These are phyloP conservation scores for Notarius lentiginosus DNA, from an alignment of 2,113 vertebrate species.

Conservation along the genomic window DNA sequence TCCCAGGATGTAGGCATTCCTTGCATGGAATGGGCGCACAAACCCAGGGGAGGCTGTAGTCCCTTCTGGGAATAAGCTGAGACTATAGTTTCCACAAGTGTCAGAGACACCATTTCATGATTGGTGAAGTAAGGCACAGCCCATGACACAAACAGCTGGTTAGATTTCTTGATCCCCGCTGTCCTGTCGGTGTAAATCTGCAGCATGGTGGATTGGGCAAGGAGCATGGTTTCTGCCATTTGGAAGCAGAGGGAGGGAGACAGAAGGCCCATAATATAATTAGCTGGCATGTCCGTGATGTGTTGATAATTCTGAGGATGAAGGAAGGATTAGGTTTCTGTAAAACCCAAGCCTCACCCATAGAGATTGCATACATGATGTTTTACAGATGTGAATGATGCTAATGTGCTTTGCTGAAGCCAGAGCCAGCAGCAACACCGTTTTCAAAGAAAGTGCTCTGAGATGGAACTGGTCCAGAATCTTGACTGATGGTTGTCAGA, in stretches of 20 bases:
- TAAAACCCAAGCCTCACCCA: background rate
- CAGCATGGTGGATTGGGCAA: background rate
- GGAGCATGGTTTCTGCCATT: background rate
- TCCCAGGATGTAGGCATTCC: background rate
- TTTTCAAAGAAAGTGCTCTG: background rate
- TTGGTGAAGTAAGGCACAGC: background rate
- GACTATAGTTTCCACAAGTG: background rate
- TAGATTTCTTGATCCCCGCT: background rate
- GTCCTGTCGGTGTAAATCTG: background rate
- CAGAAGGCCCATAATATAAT: background rate
- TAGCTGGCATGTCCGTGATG: background rate
- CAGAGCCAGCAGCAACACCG: background rate
- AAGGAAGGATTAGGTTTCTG: background rate
- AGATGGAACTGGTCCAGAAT: background rate
- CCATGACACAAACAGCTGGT: background rate
- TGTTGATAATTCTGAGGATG: background rate
- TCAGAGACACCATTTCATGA: background rate
- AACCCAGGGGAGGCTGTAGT: background rate
- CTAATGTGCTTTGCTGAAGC: background rate
- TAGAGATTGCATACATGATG: background rate
- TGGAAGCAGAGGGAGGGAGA: background rate
- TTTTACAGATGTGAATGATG: background rate
- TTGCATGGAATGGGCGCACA: background rate
- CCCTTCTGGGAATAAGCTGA: background rate
- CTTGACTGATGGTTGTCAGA: background rate